Evolutionary conservation across 2,113 vertebrate genomes (phyloP).

Genomic region (Rhabdornis inornatus): DNA sequence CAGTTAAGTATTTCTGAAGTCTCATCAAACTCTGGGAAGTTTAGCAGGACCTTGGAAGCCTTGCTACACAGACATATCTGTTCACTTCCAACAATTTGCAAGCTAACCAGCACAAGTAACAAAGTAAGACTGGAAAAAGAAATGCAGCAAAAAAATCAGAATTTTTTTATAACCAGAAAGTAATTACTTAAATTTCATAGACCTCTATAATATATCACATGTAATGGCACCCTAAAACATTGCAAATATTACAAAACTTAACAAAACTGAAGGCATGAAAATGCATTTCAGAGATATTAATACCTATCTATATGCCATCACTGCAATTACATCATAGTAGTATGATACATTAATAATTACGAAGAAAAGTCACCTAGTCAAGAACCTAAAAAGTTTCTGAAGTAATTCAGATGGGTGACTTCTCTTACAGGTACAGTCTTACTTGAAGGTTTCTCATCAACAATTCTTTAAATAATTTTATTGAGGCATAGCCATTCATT

Average conservation of each 20-base stretch:
- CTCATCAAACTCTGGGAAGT: neutral
- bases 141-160: neutral
- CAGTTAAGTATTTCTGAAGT: neutral
- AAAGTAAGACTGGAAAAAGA: neutral
- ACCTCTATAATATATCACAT: neutral
- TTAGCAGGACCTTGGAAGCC: neutral
- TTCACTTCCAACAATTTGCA: neutral
- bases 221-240: neutral
- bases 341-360: neutral
- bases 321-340: neutral
- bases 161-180: neutral
- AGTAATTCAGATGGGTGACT: neutral
- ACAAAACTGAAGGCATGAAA: neutral
- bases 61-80: neutral
- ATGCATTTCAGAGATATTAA: neutral
- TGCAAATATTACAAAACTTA: neutral
- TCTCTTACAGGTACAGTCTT: neutral
- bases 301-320: neutral
- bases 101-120: neutral
- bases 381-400: neutral
- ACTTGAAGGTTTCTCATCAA: neutral
- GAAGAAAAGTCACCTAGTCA: neutral
- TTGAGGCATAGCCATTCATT: neutral
- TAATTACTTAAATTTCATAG: neutral
- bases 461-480: neutral